These are phyloP conservation scores for Drosophila hydei DNA, from an alignment of 1,140 invertebrate genomes.

Conservation along the genomic window DNA sequence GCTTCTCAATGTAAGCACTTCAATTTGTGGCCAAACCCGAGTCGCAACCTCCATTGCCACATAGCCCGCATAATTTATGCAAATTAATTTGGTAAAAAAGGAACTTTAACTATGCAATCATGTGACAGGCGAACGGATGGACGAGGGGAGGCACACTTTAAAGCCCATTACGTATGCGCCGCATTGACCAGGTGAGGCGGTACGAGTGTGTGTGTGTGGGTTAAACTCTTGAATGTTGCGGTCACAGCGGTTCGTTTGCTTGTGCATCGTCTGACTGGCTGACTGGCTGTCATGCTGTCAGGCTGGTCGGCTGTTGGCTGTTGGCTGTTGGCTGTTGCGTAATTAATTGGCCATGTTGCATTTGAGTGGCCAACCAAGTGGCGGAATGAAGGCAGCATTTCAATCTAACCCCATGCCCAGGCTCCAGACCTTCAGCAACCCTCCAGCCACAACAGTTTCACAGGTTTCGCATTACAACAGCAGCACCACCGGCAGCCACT, in stretches of 20 bases:
- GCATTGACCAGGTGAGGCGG: constrained; percentile 55
- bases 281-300: constrained; percentile 15
- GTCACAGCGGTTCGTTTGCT: constrained; percentile 48
- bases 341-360: constrained; percentile 82
- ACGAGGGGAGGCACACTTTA: constrained; percentile 26
- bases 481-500: constrained; percentile 49
- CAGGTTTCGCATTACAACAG: constrained; percentile 62
- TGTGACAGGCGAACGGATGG: neutral
- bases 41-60: neutral
- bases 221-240: constrained; percentile 72
- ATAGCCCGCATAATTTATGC: constrained; percentile 67
- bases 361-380: constrained; percentile 65
- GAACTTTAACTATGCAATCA: constrained; percentile 32
- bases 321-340: constrained; percentile 68
- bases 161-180: constrained; percentile 51
- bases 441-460: neutral
- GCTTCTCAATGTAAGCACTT: constrained; percentile 56
- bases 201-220: constrained; percentile 21
- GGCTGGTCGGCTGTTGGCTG: constrained; percentile 53
- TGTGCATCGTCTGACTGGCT: constrained; percentile 5
- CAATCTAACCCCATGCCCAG: constrained; percentile 2
- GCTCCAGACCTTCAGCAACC: neutral
- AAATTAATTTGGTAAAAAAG: constrained; percentile 65
- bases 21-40: constrained; percentile 18
- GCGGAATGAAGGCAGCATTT: constrained; percentile 33